A percentile compares a stretch with the other conserved stretches of the same genome.
Conservation (phyloP, 2,888 invertebrate genomes). For the Lordiphosa andalusiaca region DNA sequence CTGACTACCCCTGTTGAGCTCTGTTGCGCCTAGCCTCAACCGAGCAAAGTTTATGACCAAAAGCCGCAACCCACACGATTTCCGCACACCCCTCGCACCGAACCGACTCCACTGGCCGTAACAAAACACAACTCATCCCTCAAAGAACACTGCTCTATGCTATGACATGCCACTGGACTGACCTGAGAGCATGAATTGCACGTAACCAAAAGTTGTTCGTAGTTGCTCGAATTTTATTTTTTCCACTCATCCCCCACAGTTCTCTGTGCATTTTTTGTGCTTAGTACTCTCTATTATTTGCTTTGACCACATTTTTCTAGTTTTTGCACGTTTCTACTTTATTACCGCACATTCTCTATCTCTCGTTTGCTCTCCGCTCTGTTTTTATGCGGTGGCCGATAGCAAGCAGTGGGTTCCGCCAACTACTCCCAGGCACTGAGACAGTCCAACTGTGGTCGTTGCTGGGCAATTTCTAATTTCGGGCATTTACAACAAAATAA, state of each 20-base stretch:
- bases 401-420: conserved; percentile 23
- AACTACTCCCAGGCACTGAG: conserved; percentile 15
- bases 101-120: conserved; percentile 4
- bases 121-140: conserved; percentile 17
- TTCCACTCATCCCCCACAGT: conserved; percentile 13
- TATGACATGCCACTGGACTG: conserved; percentile 37
- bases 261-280: conserved; percentile 57
- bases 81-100: conserved; percentile 16
- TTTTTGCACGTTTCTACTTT: conserved; percentile 73
- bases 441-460: conserved; percentile 54
- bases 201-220: conserved; percentile 62
- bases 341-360: conserved; percentile 57
- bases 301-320: conserved; percentile 68
- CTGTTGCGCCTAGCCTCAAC: conserved; percentile 47
- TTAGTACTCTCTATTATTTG: conserved; percentile 65
- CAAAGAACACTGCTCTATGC: conserved; percentile 4
- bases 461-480: conserved; percentile 64
- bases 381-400: conserved; percentile 54
- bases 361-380: not conserved
- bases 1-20: conserved; percentile 36
- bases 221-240: conserved; percentile 38
- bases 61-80: conserved; percentile 57
- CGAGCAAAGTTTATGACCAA: conserved; percentile 65
- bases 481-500: conserved; percentile 66
- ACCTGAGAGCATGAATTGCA: conserved; percentile 69